These are phyloP conservation scores for Lasiommata megera DNA, from an alignment of 2,888 invertebrate species.

Conservation along the genomic window DNA sequence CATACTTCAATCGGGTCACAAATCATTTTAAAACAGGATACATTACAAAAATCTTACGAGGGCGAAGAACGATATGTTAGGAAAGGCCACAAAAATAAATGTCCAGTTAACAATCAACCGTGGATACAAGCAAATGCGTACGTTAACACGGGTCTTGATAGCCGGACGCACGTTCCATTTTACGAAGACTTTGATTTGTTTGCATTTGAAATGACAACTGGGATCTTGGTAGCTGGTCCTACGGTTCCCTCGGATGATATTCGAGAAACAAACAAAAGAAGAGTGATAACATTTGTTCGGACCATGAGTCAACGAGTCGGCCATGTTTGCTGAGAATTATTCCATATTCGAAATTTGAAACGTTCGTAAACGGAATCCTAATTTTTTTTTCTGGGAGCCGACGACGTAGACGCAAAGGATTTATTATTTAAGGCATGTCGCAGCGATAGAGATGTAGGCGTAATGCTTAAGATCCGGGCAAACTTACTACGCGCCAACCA, in stretches of 20 bases:
- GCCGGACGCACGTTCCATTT: conserved; percentile 35
- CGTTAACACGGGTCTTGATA: conserved; percentile 37
- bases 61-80: conserved; percentile 40
- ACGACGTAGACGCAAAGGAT: neutral
- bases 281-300: conserved; percentile 78
- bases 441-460: neutral
- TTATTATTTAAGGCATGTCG: neutral
- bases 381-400: conserved; percentile 4
- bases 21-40: conserved; percentile 33
- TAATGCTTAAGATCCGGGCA: neutral
- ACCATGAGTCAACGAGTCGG: conserved; percentile 68
- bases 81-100: conserved; percentile 48
- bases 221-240: conserved; percentile 43
- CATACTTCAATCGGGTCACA: conserved; percentile 18
- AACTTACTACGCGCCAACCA: too few species aligned
- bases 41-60: conserved; percentile 35
- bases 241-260: conserved; percentile 59
- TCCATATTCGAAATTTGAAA: conserved; percentile 51
- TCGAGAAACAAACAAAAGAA: conserved; percentile 77
- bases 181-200: conserved; percentile 6
- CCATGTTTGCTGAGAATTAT: conserved; percentile 40
- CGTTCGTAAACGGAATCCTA: conserved; percentile 17
- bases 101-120: conserved; percentile 46
- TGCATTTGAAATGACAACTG: conserved; percentile 19
- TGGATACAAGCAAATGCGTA: conserved; percentile 27